Evolutionary conservation across 64 coral and sea anemone genomes (phyloP).

Genomic region (Hydrozoanthus tunicans): DNA sequence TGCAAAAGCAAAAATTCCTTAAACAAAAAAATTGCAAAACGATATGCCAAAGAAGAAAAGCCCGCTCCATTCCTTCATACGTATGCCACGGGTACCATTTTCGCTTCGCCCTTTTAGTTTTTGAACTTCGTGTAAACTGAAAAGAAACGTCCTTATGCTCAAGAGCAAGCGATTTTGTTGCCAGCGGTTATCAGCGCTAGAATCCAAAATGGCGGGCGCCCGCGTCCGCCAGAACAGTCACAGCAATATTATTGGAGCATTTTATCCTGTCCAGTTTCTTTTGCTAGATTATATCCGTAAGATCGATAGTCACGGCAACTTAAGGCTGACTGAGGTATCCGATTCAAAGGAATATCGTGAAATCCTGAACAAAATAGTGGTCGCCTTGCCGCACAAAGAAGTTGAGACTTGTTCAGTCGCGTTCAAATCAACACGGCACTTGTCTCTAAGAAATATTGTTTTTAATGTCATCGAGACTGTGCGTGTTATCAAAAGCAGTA

Average conservation of each 20-base stretch:
- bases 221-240: neutral
- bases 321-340: conserved; percentile 3
- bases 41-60: neutral
- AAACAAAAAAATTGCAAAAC: conserved; percentile 1
- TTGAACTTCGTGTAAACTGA: conserved; percentile 4
- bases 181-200: neutral
- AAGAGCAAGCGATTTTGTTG: neutral
- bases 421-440: conserved; percentile 51
- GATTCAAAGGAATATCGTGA: conserved; percentile 53
- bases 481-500: conserved; percentile 34
- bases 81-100: too few species aligned
- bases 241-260: conserved; percentile 45
- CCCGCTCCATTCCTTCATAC: neutral
- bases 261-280: conserved; percentile 43
- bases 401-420: neutral
- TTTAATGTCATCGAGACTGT: conserved; percentile 59
- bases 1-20: conserved; percentile 9
- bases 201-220: neutral
- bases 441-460: conserved; percentile 51
- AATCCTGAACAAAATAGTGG: conserved; percentile 57
- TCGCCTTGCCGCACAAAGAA: neutral
- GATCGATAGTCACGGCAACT: neutral
- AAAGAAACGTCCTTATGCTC: neutral
- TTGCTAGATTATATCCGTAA: conserved; percentile 62
- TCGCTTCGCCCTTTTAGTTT: neutral